Percentiles rank a stretch among this genome's conserved stretches.
Conservation (phyloP, 2,888 invertebrate species). For the Agonopterix heracliana region DNA sequence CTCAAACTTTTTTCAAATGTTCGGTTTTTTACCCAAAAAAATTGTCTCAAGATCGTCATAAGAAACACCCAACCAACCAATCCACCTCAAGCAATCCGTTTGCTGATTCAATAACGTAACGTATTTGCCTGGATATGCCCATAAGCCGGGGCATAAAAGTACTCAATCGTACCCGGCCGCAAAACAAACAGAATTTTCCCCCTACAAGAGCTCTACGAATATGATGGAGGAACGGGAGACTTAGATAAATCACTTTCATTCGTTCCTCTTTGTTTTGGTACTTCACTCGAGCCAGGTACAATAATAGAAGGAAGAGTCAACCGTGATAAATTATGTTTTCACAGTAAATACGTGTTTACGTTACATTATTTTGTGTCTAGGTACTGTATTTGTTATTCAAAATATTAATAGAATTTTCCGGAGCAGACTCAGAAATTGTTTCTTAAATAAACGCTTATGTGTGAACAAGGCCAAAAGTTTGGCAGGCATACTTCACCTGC, state of each 20-base stretch:
- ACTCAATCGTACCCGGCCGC: slow-evolving; percentile 5
- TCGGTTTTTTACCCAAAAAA: no score
- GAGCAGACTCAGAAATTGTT: no score
- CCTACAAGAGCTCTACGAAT: slow-evolving; percentile 9
- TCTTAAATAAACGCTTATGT: no score
- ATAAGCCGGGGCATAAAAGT: slow-evolving; percentile 14
- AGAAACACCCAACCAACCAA: not conserved
- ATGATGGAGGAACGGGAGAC: slow-evolving; percentile 33
- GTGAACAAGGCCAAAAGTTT: no score
- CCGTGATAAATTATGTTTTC: not conserved
- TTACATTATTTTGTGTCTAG: no score
- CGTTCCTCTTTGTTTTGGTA: slow-evolving; percentile 10
- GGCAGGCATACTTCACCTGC: no score
- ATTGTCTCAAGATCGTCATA: no score
- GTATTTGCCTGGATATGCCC: slow-evolving; percentile 18
- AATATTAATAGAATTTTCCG: no score
- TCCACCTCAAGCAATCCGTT: slow-evolving; percentile 2
- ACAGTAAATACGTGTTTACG: not conserved
- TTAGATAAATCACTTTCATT: slow-evolving; percentile 48
- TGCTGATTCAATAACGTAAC: slow-evolving; percentile 11
- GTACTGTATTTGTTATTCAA: no score
- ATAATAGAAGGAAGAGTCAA: slow-evolving; percentile 22
- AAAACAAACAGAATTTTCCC: slow-evolving; percentile 8
- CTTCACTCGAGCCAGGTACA: slow-evolving; percentile 24
- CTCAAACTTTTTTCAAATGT: no score